Conservation (phyloP, 2,797 vertebrate species). For the Sandelia bainsii region DNA sequence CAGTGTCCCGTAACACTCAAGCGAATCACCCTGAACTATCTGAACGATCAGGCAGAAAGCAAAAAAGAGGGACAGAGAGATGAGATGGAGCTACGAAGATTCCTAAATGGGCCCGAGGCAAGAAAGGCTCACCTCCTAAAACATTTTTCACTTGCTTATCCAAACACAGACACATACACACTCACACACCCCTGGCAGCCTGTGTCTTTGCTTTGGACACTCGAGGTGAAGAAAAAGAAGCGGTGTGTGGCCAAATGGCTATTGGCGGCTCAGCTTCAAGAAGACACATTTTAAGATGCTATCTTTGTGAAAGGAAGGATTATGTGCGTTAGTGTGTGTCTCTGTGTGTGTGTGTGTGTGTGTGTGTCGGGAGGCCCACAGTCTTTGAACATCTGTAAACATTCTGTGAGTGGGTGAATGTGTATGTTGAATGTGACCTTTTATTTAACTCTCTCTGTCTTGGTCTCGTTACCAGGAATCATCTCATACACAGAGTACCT, state of each 20-base stretch:
- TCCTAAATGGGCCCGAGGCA: slow-evolving; percentile 78
- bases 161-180: slow-evolving; percentile 74
- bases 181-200: slow-evolving; percentile 41
- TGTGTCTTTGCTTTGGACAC: slow-evolving; percentile 66
- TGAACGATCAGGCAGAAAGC: slow-evolving; percentile 80
- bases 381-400: slow-evolving; percentile 78
- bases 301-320: slow-evolving; percentile 82
- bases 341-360: slow-evolving; percentile 48
- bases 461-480: slow-evolving; percentile 86
- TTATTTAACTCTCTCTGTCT: slow-evolving; percentile 61
- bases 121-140: slow-evolving; percentile 76
- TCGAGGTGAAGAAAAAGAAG: slow-evolving; percentile 75
- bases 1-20: slow-evolving; percentile 83
- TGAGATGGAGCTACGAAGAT: slow-evolving; percentile 71
- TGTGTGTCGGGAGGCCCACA: slow-evolving; percentile 44
- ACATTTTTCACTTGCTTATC: slow-evolving; percentile 82
- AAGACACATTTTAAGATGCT: slow-evolving; percentile 85
- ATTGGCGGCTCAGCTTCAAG: slow-evolving; percentile 64
- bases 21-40: slow-evolving; percentile 89
- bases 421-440: slow-evolving; percentile 58
- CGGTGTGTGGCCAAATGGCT: slow-evolving; percentile 77
- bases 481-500: slow-evolving; percentile 99
- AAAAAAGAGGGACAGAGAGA: slow-evolving; percentile 55
- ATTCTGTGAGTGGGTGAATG: slow-evolving; percentile 45
- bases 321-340: slow-evolving; percentile 60